Evolutionary conservation across 2,113 vertebrate species (phyloP).

Genomic region (Xenopus laevis): DNA sequence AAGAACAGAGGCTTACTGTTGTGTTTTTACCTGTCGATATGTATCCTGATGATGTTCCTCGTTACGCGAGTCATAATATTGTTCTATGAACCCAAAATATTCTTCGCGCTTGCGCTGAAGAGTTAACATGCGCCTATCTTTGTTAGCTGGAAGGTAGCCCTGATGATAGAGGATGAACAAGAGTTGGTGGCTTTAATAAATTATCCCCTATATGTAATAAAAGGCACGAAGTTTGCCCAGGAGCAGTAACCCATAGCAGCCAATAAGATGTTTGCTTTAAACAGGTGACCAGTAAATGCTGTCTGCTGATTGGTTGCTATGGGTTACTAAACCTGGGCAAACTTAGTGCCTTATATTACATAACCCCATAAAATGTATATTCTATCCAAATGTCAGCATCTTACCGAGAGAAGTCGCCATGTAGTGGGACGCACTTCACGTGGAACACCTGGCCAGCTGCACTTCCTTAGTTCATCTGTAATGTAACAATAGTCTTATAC

Average conservation of each 20-base stretch:
- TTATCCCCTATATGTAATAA: no score
- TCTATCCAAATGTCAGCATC: background rate
- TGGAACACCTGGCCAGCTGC: conserved; percentile 96
- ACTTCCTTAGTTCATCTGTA: conserved; percentile 92
- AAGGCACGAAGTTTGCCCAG: no score
- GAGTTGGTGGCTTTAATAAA: background rate
- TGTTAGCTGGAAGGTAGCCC: conserved; percentile 95
- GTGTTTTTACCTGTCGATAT: conserved; percentile 82
- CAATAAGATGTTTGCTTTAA: no score
- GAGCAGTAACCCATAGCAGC: no score
- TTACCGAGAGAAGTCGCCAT: conserved; percentile 93
- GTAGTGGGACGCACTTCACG: conserved; percentile 91
- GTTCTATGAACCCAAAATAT: conserved; percentile 96
- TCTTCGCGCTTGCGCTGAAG: conserved; percentile 89
- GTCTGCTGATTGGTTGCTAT: no score
- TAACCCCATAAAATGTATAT: no score
- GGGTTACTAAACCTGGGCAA: no score
- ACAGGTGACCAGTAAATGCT: no score
- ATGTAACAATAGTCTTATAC: conserved; percentile 42
- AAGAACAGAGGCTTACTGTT: no score
- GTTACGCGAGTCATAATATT: conserved; percentile 97
- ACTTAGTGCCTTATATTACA: no score
- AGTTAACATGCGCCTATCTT: conserved; percentile 84
- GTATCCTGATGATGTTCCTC: conserved; percentile 95
- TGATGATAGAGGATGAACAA: conserved; percentile 20